Evolutionary conservation across 1,140 invertebrate genomes (phyloP).

Genomic region (Adoxophyes honmai): DNA sequence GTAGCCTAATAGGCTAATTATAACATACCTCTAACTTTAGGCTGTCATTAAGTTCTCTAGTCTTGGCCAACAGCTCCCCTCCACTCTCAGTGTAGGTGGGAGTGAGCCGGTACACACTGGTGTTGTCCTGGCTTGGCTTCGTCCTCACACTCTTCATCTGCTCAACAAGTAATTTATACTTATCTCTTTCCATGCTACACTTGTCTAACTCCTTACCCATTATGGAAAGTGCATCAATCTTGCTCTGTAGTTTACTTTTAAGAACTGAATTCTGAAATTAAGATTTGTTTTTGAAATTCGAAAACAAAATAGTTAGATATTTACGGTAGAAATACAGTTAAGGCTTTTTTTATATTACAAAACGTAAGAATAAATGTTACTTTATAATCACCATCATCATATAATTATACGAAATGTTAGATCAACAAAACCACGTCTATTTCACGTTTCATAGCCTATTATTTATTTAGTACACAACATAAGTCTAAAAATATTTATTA

Average conservation of each 20-base stretch:
- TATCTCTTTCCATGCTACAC: conserved; percentile 87
- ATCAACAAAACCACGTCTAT: too few species aligned
- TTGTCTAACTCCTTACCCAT: conserved; percentile 87
- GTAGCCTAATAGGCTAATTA: too few species aligned
- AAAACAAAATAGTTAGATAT: too few species aligned
- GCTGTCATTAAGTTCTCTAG: conserved; percentile 68
- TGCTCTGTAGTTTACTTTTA: conserved; percentile 86
- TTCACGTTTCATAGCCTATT: too few species aligned
- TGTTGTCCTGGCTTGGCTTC: conserved; percentile 30
- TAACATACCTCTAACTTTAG: conserved; percentile 65
- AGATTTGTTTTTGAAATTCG: too few species aligned
- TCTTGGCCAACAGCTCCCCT: conserved; percentile 68
- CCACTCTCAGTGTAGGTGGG: conserved; percentile 63
- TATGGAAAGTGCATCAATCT: conserved; percentile 87
- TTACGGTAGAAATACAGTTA: too few species aligned
- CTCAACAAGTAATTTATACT: conserved; percentile 89
- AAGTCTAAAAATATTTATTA: conserved; percentile 25
- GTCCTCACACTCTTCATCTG: conserved; percentile 79
- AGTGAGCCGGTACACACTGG: conserved; percentile 45
- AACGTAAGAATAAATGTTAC: neutral
- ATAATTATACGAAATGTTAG: too few species aligned
- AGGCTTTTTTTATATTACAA: too few species aligned
- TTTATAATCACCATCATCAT: conserved; percentile 11
- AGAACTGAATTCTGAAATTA: conserved; percentile 77
- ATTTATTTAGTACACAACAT: too few species aligned